Percentiles rank a stretch among this genome's conserved stretches.
phyloP scores from a whole-genome alignment of 2,797 vertebrate genomes.

The Carcharodon carcharias region DNA sequence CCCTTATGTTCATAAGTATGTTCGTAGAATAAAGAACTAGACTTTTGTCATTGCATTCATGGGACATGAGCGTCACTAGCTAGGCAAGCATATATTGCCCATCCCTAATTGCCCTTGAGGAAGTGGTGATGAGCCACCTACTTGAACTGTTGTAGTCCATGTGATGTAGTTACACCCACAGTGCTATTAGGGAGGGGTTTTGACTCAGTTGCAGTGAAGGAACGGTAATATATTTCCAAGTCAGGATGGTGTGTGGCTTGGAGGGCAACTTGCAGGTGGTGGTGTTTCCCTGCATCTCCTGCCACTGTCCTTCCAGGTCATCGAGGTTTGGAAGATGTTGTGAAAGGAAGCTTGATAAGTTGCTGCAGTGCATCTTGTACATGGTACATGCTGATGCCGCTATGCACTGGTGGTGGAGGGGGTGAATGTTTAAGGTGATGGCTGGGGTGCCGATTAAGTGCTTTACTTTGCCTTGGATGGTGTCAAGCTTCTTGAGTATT shows the following conservation, averaged over 20 bases:
- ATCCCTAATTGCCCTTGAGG: too few relatives aligned
- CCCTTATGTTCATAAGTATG: too few relatives aligned
- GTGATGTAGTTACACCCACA: too few relatives aligned
- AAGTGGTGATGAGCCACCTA: too few relatives aligned
- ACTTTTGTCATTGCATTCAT: too few relatives aligned
- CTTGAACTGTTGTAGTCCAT: not conserved
- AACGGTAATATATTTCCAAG: not conserved
- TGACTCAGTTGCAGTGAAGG: not conserved
- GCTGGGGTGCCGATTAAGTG: not conserved
- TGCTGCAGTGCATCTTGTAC: not conserved
- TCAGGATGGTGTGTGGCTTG: not conserved
- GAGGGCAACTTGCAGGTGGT: not conserved
- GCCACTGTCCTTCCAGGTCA: not conserved
- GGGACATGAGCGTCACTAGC: too few relatives aligned
- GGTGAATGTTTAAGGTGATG: not conserved
- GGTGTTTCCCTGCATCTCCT: not conserved
- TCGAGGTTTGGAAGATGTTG: not conserved
- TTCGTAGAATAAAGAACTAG: too few relatives aligned
- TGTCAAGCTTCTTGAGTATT: too few relatives aligned
- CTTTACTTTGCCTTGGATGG: not conserved
- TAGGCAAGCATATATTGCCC: too few relatives aligned
- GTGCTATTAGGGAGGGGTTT: not conserved
- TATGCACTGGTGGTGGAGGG: not conserved
- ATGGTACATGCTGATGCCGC: not conserved
- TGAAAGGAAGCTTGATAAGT: not conserved